phyloP scores from a whole-genome alignment of 37 sponge, comb jelly and placozoan species.

The Beroe forskalii region DNA sequence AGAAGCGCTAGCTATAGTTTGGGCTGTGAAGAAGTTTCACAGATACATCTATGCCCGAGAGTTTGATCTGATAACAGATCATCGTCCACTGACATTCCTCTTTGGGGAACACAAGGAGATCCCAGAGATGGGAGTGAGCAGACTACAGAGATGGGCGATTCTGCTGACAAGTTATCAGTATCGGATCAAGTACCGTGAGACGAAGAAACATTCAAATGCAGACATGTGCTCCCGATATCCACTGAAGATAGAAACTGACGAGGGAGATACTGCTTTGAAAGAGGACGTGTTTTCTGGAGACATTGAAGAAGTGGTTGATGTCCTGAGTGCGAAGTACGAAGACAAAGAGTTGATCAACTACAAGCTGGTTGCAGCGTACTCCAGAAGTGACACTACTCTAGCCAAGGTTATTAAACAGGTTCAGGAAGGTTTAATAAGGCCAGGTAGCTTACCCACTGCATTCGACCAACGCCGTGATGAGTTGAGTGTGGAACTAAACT shows the following conservation, averaged over 20 bases:
- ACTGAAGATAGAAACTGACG: neutral
- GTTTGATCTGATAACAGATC: neutral
- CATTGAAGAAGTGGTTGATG: neutral
- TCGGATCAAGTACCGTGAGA: constrained; percentile 5
- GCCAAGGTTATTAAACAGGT: constrained; percentile 51
- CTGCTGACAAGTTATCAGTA: neutral
- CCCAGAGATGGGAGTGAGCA: neutral
- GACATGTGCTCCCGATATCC: constrained; percentile 37
- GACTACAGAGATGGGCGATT: constrained; percentile 13
- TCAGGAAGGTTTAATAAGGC: neutral
- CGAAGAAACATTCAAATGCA: constrained; percentile 35
- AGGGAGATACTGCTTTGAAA: neutral
- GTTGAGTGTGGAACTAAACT: constrained; percentile 50
- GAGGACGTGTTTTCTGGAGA: no score
- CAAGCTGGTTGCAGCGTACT: neutral
- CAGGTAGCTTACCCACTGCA: neutral
- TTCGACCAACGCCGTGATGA: constrained; percentile 36
- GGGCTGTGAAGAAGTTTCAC: neutral
- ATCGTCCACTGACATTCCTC: neutral
- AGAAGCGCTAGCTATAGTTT: neutral
- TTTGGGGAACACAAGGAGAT: neutral
- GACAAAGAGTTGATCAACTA: neutral
- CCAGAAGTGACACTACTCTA: constrained; percentile 52
- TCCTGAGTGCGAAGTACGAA: neutral
- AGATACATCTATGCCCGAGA: neutral